Evolutionary conservation across 1,140 invertebrate genomes (phyloP).

Genomic region (Cryptotermes secundus): DNA sequence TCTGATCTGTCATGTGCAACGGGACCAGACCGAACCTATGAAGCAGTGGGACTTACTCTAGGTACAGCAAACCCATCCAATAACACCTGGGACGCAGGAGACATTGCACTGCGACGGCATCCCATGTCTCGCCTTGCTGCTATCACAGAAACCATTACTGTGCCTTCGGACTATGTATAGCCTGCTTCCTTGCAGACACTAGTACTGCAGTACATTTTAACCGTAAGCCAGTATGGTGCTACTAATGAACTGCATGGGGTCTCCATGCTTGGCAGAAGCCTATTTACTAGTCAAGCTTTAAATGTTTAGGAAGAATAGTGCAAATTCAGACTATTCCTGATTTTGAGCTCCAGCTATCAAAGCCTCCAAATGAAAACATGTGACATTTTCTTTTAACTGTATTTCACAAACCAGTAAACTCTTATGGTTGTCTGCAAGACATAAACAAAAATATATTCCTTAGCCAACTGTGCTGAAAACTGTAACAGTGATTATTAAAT

Average conservation of each 20-base stretch:
- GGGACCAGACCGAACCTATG: slow-evolving; percentile 55
- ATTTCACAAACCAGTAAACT: background rate
- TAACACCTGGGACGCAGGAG: slow-evolving; percentile 41
- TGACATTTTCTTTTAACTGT: background rate
- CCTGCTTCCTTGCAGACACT: background rate
- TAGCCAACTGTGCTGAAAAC: background rate
- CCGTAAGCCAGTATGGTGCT: slow-evolving; percentile 16
- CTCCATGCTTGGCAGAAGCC: background rate
- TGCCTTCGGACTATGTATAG: slow-evolving; percentile 64
- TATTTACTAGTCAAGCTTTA: slow-evolving; percentile 24
- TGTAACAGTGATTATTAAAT: background rate
- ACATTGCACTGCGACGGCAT: slow-evolving; percentile 44
- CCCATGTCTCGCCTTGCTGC: slow-evolving; percentile 57
- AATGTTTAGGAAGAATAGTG: background rate
- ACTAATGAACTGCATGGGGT: background rate
- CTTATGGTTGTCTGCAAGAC: background rate
- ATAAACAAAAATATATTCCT: background rate
- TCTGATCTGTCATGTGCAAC: slow-evolving; percentile 61
- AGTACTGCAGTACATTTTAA: background rate
- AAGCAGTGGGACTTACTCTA: slow-evolving; percentile 52
- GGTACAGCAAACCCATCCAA: slow-evolving; percentile 43
- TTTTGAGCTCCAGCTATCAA: background rate
- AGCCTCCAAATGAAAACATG: background rate
- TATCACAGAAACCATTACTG: slow-evolving; percentile 61
- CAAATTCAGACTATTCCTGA: background rate